Percentiles rank a stretch among this genome's conserved stretches.
phyloP scores from a whole-genome alignment of 2,113 vertebrate species.

The Phoenicopterus ruber region DNA sequence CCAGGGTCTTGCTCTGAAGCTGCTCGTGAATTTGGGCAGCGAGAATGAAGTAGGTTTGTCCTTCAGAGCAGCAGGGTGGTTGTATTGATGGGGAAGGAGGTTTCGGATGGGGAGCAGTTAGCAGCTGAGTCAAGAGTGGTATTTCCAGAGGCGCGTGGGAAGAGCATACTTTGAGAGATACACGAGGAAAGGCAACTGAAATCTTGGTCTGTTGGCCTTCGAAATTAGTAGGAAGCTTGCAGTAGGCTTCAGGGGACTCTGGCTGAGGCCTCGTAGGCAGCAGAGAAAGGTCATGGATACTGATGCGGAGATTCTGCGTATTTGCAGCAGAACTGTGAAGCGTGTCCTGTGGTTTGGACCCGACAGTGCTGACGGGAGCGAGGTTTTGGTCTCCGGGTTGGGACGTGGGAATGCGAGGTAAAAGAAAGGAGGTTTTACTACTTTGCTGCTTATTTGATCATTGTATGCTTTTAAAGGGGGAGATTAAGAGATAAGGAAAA shows the following conservation, averaged over 20 bases:
- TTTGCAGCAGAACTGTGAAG: neutral
- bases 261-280: neutral
- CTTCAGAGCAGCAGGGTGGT: neutral
- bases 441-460: neutral
- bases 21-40: neutral
- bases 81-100: neutral
- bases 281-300: neutral
- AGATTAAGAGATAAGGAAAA: neutral
- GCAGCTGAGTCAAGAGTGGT: neutral
- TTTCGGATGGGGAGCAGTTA: neutral
- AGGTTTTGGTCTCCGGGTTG: neutral
- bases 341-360: neutral
- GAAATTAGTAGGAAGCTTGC: neutral
- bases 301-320: neutral
- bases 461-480: neutral
- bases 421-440: neutral
- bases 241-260: neutral
- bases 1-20: neutral
- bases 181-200: neutral
- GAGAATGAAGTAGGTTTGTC: neutral
- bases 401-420: neutral
- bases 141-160: neutral
- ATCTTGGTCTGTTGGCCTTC: neutral
- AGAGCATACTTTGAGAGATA: neutral
- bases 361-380: accelerated